Evolutionary conservation across 2,888 invertebrate species (phyloP).

Genomic region (Campaea margaritaria): DNA sequence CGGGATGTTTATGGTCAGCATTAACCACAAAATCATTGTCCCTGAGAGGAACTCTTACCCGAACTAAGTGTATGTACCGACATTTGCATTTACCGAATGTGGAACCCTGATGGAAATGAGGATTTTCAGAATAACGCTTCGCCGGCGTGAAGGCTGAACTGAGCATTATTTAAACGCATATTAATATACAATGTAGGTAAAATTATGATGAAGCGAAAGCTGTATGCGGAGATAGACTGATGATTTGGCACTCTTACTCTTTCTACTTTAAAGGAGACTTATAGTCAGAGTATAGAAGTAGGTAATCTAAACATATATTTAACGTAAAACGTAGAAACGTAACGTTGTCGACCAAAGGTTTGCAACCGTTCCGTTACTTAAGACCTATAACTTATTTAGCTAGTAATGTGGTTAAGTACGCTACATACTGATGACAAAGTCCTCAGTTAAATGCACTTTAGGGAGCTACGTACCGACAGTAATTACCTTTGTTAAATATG

Average conservation of each 20-base stretch:
- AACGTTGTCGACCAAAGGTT: too few relatives aligned
- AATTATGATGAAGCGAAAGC: background rate
- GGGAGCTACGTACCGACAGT: background rate
- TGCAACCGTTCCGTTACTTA: too few relatives aligned
- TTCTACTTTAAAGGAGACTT: too few relatives aligned
- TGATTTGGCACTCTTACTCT: background rate
- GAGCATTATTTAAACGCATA: slow-evolving; percentile 5
- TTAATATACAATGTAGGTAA: slow-evolving; percentile 4
- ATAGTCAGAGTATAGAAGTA: too few relatives aligned
- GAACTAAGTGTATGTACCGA: slow-evolving; percentile 48
- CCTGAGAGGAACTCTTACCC: slow-evolving; percentile 49
- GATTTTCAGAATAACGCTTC: slow-evolving; percentile 21
- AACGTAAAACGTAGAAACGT: too few relatives aligned
- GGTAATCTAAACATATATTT: too few relatives aligned
- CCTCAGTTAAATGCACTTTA: slow-evolving; percentile 2
- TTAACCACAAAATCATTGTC: slow-evolving; percentile 63
- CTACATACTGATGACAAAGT: background rate
- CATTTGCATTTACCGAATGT: slow-evolving; percentile 40
- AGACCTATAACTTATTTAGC: too few relatives aligned
- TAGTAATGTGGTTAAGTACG: too few relatives aligned
- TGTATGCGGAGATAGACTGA: background rate
- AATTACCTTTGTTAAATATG: background rate
- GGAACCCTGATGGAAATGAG: slow-evolving; percentile 22
- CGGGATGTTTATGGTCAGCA: slow-evolving; percentile 66
- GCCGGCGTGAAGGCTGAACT: slow-evolving; percentile 4